Percentiles rank a stretch among this genome's conserved stretches.
These are phyloP conservation scores for Agrilus mali DNA, from an alignment of 2,888 invertebrate species.

Conservation along the genomic window DNA sequence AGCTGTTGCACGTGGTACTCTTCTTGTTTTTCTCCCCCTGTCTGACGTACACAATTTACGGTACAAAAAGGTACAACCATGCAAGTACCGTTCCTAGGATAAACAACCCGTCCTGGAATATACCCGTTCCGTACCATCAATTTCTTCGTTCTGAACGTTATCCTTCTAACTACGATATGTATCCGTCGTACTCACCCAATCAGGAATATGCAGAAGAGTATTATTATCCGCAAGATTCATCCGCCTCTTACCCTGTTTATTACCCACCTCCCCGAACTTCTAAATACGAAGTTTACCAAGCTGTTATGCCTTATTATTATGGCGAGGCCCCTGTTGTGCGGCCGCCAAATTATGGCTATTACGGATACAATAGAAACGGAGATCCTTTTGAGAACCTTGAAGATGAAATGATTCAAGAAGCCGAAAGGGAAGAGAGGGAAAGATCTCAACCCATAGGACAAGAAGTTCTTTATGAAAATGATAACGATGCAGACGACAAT, in stretches of 20 bases:
- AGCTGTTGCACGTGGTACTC: slow-evolving; percentile 24
- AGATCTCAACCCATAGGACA: slow-evolving; percentile 52
- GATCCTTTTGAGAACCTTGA: slow-evolving; percentile 42
- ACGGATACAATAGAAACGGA: slow-evolving; percentile 25
- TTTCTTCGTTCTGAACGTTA: slow-evolving; percentile 32
- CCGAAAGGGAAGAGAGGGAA: slow-evolving; percentile 41
- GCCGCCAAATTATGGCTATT: slow-evolving; percentile 30
- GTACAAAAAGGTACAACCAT: slow-evolving; percentile 32
- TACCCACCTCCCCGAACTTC: slow-evolving; percentile 36
- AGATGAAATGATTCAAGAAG: slow-evolving; percentile 47
- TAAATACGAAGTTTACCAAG: slow-evolving; percentile 35
- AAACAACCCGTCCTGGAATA: slow-evolving; percentile 17
- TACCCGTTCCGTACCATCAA: slow-evolving; percentile 21
- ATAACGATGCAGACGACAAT: slow-evolving; percentile 24
- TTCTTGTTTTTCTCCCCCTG: slow-evolving; percentile 22
- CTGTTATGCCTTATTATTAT: slow-evolving; percentile 36
- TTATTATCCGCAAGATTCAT: slow-evolving; percentile 24
- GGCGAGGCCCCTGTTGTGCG: slow-evolving; percentile 25
- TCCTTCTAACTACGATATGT: slow-evolving; percentile 34
- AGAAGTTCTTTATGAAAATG: slow-evolving; percentile 52
- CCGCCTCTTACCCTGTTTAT: slow-evolving; percentile 24
- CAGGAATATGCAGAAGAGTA: slow-evolving; percentile 42
- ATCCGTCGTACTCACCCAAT: slow-evolving; percentile 40
- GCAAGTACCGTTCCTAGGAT: slow-evolving; percentile 9
- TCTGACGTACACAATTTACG: slow-evolving; percentile 29